Percentiles rank a stretch among this genome's conserved stretches.
phyloP scores from a whole-genome alignment of 1,140 invertebrate species.

The Lepidurus apus region DNA sequence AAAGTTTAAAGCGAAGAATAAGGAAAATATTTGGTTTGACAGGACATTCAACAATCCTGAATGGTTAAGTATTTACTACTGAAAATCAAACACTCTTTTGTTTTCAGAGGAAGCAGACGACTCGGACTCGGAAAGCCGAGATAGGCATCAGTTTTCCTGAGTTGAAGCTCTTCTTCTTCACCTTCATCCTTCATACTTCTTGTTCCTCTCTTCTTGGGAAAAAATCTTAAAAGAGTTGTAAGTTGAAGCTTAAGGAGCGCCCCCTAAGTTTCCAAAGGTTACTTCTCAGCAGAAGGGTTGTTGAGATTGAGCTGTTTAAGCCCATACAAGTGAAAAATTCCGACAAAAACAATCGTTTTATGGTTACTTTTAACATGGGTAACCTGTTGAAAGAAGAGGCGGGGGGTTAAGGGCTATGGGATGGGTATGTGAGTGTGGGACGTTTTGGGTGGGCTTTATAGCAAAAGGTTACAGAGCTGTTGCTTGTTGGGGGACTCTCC shows the following conservation, averaged over 20 bases:
- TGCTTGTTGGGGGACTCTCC: background rate
- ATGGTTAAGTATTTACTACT: no score
- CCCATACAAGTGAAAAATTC: background rate
- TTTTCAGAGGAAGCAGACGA: no score
- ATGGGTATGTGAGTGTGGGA: constrained; percentile 9
- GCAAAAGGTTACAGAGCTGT: constrained; percentile 11
- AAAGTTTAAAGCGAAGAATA: no score
- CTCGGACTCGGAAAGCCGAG: no score
- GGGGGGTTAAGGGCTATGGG: no score
- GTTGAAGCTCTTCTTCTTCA: no score
- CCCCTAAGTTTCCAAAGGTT: background rate
- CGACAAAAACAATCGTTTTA: constrained; percentile 19
- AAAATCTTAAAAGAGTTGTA: background rate
- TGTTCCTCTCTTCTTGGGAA: no score
- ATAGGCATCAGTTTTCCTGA: no score
- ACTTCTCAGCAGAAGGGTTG: background rate
- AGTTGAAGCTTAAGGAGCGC: background rate
- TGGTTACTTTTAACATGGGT: constrained; percentile 6
- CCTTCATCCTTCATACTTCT: no score
- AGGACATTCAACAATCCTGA: no score
- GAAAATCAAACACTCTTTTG: no score
- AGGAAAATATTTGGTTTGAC: no score
- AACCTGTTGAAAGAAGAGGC: background rate
- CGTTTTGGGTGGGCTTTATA: constrained; percentile 3
- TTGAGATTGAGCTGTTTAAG: constrained; percentile 22